Percentiles rank a stretch among this genome's conserved stretches.
Conservation (phyloP, 1,140 invertebrate genomes). For the Aphaenogaster rudis region DNA sequence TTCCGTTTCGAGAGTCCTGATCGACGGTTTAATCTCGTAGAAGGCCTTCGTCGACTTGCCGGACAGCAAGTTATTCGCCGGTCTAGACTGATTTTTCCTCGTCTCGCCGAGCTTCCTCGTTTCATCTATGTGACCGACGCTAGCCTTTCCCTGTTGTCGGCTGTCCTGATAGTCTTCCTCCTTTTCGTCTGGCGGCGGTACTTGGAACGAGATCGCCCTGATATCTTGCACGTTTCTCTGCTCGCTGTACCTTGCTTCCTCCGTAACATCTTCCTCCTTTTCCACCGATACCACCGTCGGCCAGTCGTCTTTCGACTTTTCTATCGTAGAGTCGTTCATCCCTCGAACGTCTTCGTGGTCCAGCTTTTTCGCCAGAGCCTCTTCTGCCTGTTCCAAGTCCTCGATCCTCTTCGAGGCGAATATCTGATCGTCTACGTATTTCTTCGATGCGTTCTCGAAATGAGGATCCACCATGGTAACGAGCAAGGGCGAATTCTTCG, state of each 20-base stretch:
- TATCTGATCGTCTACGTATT: not conserved
- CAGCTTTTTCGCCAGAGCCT: slow-evolving; percentile 12
- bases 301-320: slow-evolving; percentile 13
- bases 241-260: slow-evolving; percentile 32
- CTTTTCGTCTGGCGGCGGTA: slow-evolving; percentile 43
- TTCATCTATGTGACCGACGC: slow-evolving; percentile 23
- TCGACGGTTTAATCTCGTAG: slow-evolving; percentile 81
- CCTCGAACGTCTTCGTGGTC: slow-evolving; percentile 2
- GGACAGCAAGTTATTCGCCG: slow-evolving; percentile 71
- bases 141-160: not conserved
- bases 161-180: not conserved
- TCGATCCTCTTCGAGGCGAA: slow-evolving; percentile 28
- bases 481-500: slow-evolving; percentile 22
- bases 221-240: slow-evolving; percentile 65
- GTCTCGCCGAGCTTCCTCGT: slow-evolving; percentile 26
- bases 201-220: slow-evolving; percentile 69
- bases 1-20: slow-evolving; percentile 76
- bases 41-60: slow-evolving; percentile 78
- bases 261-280: not conserved
- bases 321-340: not conserved
- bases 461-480: slow-evolving; percentile 5
- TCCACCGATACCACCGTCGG: slow-evolving; percentile 5
- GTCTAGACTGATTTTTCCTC: slow-evolving; percentile 73
- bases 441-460: slow-evolving; percentile 53
- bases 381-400: slow-evolving; percentile 49